phyloP scores from a whole-genome alignment of 2,888 invertebrate species.

The Malthinus flaveolus region DNA sequence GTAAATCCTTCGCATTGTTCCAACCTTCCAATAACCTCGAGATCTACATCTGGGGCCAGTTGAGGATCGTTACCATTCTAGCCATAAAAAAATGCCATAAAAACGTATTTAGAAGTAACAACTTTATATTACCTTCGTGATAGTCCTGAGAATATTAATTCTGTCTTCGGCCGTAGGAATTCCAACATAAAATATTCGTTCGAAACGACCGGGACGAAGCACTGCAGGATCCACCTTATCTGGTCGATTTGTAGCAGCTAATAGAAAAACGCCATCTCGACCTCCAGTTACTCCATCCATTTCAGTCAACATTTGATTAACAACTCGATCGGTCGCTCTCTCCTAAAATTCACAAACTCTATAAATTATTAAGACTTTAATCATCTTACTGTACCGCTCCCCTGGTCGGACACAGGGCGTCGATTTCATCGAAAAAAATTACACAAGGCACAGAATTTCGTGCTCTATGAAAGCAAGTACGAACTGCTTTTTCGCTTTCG shows the following conservation, averaged over 20 bases:
- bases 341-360: slow-evolving; percentile 51
- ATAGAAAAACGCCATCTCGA: slow-evolving; percentile 88
- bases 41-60: slow-evolving; percentile 74
- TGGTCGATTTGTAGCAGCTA: slow-evolving; percentile 96
- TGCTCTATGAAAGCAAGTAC: slow-evolving; percentile 94
- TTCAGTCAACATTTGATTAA: slow-evolving; percentile 96
- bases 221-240: slow-evolving; percentile 97
- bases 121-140: slow-evolving; percentile 72
- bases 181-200: slow-evolving; percentile 88
- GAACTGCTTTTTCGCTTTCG: slow-evolving; percentile 95
- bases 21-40: slow-evolving; percentile 70
- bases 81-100: slow-evolving; percentile 18
- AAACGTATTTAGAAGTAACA: background rate
- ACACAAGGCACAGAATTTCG: slow-evolving; percentile 96
- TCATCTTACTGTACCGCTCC: slow-evolving; percentile 58
- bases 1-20: slow-evolving; percentile 77
- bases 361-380: slow-evolving; percentile 1
- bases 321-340: slow-evolving; percentile 81
- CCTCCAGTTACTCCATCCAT: slow-evolving; percentile 93
- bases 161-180: slow-evolving; percentile 81
- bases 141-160: slow-evolving; percentile 82
- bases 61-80: slow-evolving; percentile 80
- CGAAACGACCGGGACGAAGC: slow-evolving; percentile 83
- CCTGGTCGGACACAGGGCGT: slow-evolving; percentile 90
- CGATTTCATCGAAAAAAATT: slow-evolving; percentile 98